Conservation (phyloP, 2,113 vertebrate genomes). For the Chloroceryle aenea region DNA sequence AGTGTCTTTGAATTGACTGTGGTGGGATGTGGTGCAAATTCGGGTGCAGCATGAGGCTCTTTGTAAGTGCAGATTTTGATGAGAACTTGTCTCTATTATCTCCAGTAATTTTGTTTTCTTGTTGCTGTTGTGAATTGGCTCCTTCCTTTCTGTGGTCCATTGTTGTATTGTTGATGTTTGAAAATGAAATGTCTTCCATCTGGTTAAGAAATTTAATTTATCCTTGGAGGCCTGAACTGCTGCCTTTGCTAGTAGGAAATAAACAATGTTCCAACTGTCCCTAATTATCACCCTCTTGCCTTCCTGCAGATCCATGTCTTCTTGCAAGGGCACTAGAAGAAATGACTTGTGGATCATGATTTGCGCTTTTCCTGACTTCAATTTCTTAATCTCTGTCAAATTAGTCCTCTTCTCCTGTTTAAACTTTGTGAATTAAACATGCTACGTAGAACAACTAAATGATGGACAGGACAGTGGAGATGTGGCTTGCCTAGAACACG, state of each 20-base stretch:
- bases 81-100: background rate
- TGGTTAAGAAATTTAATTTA: conserved; percentile 38
- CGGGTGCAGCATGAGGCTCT: conserved; percentile 10
- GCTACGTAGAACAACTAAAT: background rate
- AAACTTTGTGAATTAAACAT: background rate
- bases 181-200: conserved; percentile 45
- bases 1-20: conserved; percentile 44
- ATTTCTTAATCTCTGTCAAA: background rate
- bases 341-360: background rate
- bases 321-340: background rate
- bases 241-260: conserved; percentile 33
- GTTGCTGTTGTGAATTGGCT: conserved; percentile 36
- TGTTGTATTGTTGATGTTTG: conserved; percentile 17
- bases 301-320: background rate
- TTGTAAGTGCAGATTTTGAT: conserved; percentile 20
- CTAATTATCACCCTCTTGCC: background rate
- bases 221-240: conserved; percentile 10
- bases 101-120: conserved; percentile 45
- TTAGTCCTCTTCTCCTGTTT: background rate
- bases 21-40: conserved; percentile 22
- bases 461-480: background rate
- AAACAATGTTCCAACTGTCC: conserved; percentile 17
- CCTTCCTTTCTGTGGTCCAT: conserved; percentile 2
- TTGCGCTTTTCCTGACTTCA: background rate
- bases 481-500: background rate